Evolutionary conservation across 2,797 vertebrate species (phyloP).

Genomic region (Octomys mimax): DNA sequence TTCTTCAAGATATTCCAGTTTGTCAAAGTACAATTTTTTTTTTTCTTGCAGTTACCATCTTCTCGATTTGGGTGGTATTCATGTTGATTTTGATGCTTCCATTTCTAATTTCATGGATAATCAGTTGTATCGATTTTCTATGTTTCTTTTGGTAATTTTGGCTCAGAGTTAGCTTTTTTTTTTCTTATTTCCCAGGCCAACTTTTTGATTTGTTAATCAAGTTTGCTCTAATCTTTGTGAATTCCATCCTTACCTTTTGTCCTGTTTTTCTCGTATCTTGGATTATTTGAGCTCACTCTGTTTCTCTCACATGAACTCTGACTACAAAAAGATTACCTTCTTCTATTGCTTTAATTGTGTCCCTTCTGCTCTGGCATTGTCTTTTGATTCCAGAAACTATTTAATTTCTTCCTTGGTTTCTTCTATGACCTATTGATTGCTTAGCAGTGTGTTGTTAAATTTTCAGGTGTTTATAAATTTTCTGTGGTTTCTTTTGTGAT

Average conservation of each 20-base stretch:
- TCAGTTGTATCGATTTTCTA: background rate
- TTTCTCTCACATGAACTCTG: background rate
- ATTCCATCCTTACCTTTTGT: background rate
- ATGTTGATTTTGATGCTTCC: background rate
- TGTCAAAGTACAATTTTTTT: background rate
- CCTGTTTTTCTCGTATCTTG: background rate
- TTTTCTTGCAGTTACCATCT: background rate
- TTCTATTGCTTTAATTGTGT: background rate
- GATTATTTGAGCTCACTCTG: background rate
- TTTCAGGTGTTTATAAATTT: background rate
- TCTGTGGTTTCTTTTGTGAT: background rate
- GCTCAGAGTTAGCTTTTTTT: background rate
- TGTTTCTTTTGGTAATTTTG: background rate
- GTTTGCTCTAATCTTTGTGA: background rate
- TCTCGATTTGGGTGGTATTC: background rate
- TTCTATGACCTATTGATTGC: background rate
- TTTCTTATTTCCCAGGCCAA: background rate
- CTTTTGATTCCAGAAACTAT: background rate
- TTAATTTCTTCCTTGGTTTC: background rate
- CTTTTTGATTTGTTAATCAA: background rate
- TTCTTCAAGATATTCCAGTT: background rate
- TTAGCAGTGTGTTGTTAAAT: background rate
- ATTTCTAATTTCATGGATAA: background rate
- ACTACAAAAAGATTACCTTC: background rate
- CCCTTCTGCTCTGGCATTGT: background rate